A percentile compares a stretch with the other conserved stretches of the same genome.
phyloP scores from a whole-genome alignment of 2,113 vertebrate species.

The Equus przewalskii region DNA sequence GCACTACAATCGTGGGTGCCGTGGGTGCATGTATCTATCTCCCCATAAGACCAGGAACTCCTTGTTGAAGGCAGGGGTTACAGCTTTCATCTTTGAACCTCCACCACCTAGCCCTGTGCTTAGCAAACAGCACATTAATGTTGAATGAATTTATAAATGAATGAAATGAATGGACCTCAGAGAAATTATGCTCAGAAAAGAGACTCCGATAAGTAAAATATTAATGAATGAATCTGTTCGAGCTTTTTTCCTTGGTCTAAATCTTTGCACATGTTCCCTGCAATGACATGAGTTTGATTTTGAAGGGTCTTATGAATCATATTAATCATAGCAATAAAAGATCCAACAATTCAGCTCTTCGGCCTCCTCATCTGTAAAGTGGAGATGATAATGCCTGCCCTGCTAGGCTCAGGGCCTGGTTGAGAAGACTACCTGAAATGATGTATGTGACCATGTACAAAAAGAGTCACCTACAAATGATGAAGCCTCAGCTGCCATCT shows the following conservation, averaged over 20 bases:
- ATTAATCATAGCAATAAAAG: not conserved
- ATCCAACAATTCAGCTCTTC: not conserved
- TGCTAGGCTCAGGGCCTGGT: not conserved
- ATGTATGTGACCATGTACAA: not conserved
- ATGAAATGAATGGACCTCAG: not conserved
- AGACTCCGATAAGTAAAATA: not conserved
- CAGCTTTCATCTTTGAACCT: not conserved
- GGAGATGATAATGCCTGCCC: rapidly evolving
- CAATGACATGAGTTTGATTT: not conserved
- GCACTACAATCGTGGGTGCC: rapidly evolving
- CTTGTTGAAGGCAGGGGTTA: not conserved
- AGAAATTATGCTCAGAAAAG: not conserved
- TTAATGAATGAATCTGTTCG: not conserved
- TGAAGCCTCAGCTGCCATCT: not conserved
- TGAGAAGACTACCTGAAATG: not conserved
- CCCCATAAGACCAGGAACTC: not conserved
- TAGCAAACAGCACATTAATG: not conserved
- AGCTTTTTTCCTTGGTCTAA: not conserved
- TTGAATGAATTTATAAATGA: not conserved
- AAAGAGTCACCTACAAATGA: not conserved
- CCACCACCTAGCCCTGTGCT: not conserved
- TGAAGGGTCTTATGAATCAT: not conserved
- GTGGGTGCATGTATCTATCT: rapidly evolving
- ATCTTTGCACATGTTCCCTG: not conserved
- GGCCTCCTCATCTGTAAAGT: not conserved